These are phyloP conservation scores for Cyclargus thomasi DNA, from an alignment of 1,140 invertebrate species.

Conservation along the genomic window DNA sequence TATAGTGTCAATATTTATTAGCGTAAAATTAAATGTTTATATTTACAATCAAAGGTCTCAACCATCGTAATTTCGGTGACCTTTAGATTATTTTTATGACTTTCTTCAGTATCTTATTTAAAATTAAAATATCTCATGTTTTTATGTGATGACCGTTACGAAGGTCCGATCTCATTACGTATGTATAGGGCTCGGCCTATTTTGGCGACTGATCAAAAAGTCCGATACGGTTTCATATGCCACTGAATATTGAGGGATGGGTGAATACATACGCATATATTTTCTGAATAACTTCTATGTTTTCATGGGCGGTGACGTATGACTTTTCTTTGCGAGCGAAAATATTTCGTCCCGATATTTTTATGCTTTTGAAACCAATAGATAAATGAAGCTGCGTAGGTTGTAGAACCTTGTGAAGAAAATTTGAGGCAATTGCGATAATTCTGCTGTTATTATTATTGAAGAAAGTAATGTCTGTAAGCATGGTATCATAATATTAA, in stretches of 20 bases:
- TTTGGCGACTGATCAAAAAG: slow-evolving; percentile 57
- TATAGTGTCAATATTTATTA: too few relatives aligned
- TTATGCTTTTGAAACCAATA: not conserved
- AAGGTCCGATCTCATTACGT: slow-evolving; percentile 39
- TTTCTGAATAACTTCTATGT: not conserved
- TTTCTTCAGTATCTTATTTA: not conserved
- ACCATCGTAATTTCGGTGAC: not conserved
- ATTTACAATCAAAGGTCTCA: too few relatives aligned
- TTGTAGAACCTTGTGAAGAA: not conserved
- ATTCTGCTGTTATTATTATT: too few relatives aligned
- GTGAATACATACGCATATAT: slow-evolving; percentile 22
- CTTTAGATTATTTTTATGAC: not conserved
- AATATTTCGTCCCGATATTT: not conserved
- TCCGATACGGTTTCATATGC: slow-evolving; percentile 61
- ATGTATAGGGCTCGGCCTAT: slow-evolving; percentile 42
- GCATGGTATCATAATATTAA: too few relatives aligned
- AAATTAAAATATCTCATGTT: not conserved
- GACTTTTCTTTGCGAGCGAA: not conserved
- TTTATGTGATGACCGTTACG: slow-evolving; percentile 18
- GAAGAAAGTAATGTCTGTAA: too few relatives aligned
- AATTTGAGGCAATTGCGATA: not conserved
- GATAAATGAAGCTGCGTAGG: not conserved
- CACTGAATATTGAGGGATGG: slow-evolving; percentile 63
- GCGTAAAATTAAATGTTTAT: too few relatives aligned
- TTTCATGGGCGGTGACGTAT: slow-evolving; percentile 10